phyloP scores from a whole-genome alignment of 1,140 invertebrate genomes.

The Centruroides sculpturatus region DNA sequence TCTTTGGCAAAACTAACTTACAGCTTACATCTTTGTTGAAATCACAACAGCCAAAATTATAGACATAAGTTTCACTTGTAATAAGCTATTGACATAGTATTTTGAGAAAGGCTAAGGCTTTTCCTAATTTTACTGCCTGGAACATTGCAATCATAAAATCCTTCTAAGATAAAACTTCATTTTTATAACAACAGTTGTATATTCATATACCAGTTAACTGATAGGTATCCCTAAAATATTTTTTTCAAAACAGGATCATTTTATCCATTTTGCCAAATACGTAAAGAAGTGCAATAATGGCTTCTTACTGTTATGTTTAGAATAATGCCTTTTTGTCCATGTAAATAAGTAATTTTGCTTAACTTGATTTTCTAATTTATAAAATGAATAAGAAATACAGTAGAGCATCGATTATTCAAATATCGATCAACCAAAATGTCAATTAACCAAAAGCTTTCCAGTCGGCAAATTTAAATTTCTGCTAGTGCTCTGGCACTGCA shows the following conservation, averaged over 20 bases:
- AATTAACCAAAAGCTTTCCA: too few species aligned
- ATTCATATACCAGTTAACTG: not conserved
- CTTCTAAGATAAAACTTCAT: conserved; percentile 4
- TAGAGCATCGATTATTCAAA: too few species aligned
- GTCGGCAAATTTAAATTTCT: too few species aligned
- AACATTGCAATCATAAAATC: not conserved
- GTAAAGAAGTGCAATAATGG: conserved; percentile 1
- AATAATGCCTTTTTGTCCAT: not conserved
- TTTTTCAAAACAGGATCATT: not conserved
- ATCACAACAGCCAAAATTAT: conserved; percentile 3
- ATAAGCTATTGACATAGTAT: not conserved
- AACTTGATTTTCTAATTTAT: conserved; percentile 1
- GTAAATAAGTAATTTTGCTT: not conserved
- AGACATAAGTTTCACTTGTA: conserved; percentile 3
- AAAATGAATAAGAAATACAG: conserved; percentile 1
- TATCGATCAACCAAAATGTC: too few species aligned
- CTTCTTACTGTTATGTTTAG: not conserved
- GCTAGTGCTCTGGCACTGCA: too few species aligned
- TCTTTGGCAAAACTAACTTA: conserved; percentile 1
- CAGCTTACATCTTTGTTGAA: conserved; percentile 2
- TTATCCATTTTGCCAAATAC: too few species aligned
- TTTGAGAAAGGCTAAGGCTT: conserved; percentile 1
- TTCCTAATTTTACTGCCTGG: conserved; percentile 3
- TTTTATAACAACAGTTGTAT: conserved; percentile 2
- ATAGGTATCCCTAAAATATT: conserved; percentile 3